Evolutionary conservation across 2,113 vertebrate species (phyloP), one percentile per base, ranked within the genome.

Genomic region (Oriolus oriolus): DNA sequence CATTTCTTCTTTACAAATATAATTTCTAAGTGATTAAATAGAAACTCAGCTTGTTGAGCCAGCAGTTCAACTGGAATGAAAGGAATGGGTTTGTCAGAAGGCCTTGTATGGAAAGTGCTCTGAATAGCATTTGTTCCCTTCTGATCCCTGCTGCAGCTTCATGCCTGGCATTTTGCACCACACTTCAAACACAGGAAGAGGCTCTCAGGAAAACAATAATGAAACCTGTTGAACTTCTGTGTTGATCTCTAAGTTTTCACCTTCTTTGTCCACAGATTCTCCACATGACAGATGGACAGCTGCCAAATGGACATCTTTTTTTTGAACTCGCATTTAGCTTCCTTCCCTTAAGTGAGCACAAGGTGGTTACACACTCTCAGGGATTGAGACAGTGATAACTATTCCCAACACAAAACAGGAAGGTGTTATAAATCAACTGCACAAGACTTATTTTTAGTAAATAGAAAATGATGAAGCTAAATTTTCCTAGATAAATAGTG

Each of bases 391-490:
- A 60, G 30, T 28, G 35, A 54, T 56, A 93, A 61, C 63, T 77
- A 79, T 87, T 89, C 82, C 59, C 53, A 84, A 45, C 24, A 54
- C 57, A 88, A 96, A 88, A 17, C 61, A 87, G 22, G 70, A 56
- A 91, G 70, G 71, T 79, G 71, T 49, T 80, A 26, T 91, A 94
- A 95, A 96, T 87, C 95, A 91, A 69, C 86, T 50, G 71, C 61
- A 87, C 33, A 78, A 49, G 50, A 23, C 59, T 88, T 93, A 92
- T 97, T 94, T 97, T 93, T 93, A 87, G 92, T 94, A 96, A 92
- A 93, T 74, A 94, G 94, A 93, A 87, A 93, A 93, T 86, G 81
- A 93, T 93, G 86, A 95, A 92, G 37, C 73, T 57, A 90, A 95
- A 84, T 92, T 70, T 95, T 73, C 86, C 91, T 41, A 87, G 88